Conservation (phyloP, 2,888 invertebrate genomes). For the Rhagonycha lutea region DNA sequence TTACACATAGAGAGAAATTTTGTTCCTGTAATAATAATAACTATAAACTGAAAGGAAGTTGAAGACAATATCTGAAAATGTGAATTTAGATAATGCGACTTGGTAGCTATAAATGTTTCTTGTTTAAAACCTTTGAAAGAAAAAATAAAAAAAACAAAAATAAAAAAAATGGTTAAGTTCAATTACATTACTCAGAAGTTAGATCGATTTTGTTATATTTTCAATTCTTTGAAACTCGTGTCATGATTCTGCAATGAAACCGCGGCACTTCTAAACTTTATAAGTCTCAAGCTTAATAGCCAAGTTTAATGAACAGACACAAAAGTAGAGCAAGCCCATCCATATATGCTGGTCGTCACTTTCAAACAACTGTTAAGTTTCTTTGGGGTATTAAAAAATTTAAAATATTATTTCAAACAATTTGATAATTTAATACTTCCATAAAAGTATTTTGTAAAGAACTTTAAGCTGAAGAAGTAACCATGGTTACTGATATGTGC, state of each 20-base stretch:
- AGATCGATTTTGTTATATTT: slow-evolving; percentile 27
- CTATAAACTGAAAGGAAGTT: neutral
- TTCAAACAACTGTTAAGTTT: neutral
- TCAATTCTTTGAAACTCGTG: slow-evolving; percentile 22
- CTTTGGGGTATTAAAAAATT: neutral
- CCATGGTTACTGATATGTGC: neutral
- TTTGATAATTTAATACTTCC: neutral
- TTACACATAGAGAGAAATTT: neutral
- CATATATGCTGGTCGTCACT: slow-evolving; percentile 20
- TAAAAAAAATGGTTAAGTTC: slow-evolving; percentile 2
- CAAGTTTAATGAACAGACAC: slow-evolving; percentile 23
- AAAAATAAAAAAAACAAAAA: neutral
- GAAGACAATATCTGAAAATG: neutral
- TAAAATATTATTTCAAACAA: neutral
- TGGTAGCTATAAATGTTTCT: slow-evolving; percentile 1
- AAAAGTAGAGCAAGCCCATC: slow-evolving; percentile 14
- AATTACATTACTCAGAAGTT: slow-evolving; percentile 5
- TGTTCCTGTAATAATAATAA: neutral
- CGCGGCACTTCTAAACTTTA: slow-evolving; percentile 25
- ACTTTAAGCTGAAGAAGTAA: neutral
- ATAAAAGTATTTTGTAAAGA: neutral
- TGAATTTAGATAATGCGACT: neutral
- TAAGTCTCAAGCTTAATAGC: slow-evolving; percentile 27
- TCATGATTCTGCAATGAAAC: slow-evolving; percentile 29
- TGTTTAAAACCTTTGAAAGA: neutral